Base-by-base conservation (phyloP, 2,113 vertebrate species). In the Entosphenus tridentatus region DNA sequence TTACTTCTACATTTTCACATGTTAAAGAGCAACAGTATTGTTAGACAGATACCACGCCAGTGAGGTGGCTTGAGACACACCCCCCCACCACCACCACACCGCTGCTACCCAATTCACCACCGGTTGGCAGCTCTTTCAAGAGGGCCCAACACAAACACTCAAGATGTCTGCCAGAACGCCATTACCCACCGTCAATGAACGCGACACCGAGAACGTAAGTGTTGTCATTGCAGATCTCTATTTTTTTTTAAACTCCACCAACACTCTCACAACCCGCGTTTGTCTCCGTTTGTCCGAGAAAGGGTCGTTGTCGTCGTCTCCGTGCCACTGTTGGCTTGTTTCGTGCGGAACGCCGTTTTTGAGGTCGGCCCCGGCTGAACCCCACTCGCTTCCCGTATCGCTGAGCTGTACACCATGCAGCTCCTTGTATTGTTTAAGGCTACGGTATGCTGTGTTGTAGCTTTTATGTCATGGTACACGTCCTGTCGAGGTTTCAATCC, bases 161-260 rank as follows among this genome's bases (percentile, higher is more conserved):
- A 87, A 85, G 72, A 92, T 92, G 88, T 88, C 88, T 80, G 85
- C 86, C 75, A 83, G 87, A 81, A 89, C 87, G 82, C 88, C 87
- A 82, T 84, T 92, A 81, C 88, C 88, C 70, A 92, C 87, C 70
- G 88, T 92, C 76, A 92, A 89, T 79, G 88, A 92, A 79, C 82
- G 88, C 72, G 88, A 92, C 80, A 79, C 88, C 55, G 88, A 91
- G 78, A 89, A 91, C 54, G 88, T 91, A 79, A 89, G 80, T 77
- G 69, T 67, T 12, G 21, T 55, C 18, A 57, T 67, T 57, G 57
- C 72, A 56, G 69, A 68, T 70, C 21, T 16, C 65, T 54, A n/a
- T 57, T 65, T 54, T 55, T 70, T 39, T 39, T 39, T 39, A 39
- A 39, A 39, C 39, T 5, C 5, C 39, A 39, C 39, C 39, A 39